These are phyloP conservation scores for Myotis davidii DNA, from an alignment of 2,113 vertebrate species.

Conservation along the genomic window DNA sequence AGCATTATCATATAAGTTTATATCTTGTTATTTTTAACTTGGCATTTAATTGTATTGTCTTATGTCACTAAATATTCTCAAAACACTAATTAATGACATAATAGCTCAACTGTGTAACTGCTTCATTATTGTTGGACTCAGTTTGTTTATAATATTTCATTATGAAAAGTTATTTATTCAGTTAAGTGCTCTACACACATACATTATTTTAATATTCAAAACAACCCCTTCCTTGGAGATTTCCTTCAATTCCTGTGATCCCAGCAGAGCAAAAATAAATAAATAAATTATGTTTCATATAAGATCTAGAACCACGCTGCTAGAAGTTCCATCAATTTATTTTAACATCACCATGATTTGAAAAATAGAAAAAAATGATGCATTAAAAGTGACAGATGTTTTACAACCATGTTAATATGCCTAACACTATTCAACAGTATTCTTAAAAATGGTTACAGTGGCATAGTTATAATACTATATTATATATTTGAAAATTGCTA, in stretches of 20 bases:
- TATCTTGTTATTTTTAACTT: background rate
- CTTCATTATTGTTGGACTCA: background rate
- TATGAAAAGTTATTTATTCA: background rate
- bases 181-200: background rate
- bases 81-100: background rate
- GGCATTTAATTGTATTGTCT: background rate
- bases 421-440: background rate
- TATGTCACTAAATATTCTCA: background rate
- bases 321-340: background rate
- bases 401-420: background rate
- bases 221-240: background rate
- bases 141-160: background rate
- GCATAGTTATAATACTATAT: background rate
- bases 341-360: background rate
- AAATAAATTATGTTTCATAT: background rate
- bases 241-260: background rate
- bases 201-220: background rate
- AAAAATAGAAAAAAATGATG: background rate
- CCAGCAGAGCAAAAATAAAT: background rate
- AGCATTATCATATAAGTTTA: background rate
- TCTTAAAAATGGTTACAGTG: background rate
- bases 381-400: background rate
- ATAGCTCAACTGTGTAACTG: background rate
- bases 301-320: background rate
- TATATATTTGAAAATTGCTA: background rate